Evolutionary conservation across 1,140 invertebrate species (phyloP).

Genomic region (Steinernema khuongi): DNA sequence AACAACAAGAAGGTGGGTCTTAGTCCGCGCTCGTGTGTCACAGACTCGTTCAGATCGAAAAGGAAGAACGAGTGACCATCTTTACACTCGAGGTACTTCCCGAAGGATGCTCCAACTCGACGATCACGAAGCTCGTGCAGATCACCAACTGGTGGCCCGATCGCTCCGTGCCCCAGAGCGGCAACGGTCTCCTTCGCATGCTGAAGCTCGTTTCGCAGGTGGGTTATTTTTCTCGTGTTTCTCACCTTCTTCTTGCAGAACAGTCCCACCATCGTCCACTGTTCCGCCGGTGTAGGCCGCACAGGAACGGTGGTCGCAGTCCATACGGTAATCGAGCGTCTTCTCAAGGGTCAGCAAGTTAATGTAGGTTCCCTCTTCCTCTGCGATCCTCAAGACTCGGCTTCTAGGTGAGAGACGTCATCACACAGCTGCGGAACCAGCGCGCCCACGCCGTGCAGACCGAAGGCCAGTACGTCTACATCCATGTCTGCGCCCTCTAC

Average conservation of each 20-base stretch:
- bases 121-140: not conserved
- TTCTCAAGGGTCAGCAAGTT: not conserved
- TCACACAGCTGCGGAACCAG: slow-evolving; percentile 24
- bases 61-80: not conserved
- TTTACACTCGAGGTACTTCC: not conserved
- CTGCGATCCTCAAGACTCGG: not conserved
- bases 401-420: slow-evolving; percentile 32
- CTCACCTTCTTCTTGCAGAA: not conserved
- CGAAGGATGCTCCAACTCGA: slow-evolving; percentile 11
- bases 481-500: slow-evolving; percentile 25
- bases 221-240: not conserved
- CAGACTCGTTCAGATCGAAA: slow-evolving; percentile 5
- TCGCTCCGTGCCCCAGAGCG: not conserved
- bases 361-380: not conserved
- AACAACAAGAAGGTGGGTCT: slow-evolving; percentile 1
- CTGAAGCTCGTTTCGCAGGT: not conserved
- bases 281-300: not conserved
- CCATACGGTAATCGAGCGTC: not conserved
- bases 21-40: too few relatives aligned
- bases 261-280: not conserved
- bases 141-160: not conserved
- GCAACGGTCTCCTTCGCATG: not conserved
- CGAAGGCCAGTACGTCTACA: slow-evolving; percentile 28
- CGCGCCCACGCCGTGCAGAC: slow-evolving; percentile 24
- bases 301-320: not conserved